Conservation (phyloP, 2,113 vertebrate genomes). For the Anser cygnoides region DNA sequence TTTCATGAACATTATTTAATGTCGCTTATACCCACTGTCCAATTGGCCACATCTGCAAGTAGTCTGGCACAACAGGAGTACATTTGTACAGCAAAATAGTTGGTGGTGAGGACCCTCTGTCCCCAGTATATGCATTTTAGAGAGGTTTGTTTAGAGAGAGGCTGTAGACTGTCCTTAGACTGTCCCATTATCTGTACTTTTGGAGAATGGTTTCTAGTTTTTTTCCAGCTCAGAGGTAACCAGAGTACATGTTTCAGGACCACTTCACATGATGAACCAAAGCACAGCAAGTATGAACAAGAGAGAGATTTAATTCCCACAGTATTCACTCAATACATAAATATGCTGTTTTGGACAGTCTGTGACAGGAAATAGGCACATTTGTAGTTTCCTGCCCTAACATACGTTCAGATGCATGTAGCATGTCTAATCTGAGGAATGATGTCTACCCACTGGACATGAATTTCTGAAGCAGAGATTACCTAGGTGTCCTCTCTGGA, state of each 20-base stretch:
- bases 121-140: not conserved
- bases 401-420: not conserved
- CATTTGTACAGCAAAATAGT: not conserved
- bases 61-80: not conserved
- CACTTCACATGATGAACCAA: not conserved
- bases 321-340: not conserved
- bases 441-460: not conserved
- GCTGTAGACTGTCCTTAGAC: not conserved
- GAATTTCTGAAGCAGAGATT: not conserved
- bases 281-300: not conserved
- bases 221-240: not conserved
- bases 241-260: not conserved
- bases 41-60: fast-evolving
- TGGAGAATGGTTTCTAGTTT: not conserved
- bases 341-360: not conserved
- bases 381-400: not conserved
- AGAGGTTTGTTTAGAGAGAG: not conserved
- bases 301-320: not conserved
- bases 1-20: not conserved
- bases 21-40: not conserved
- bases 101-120: not conserved
- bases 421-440: not conserved
- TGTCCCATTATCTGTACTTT: not conserved
- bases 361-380: not conserved
- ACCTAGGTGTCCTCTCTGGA: not conserved